Evolutionary conservation across 2,797 vertebrate genomes (phyloP).

Genomic region (Gymnoscopelus microlampas): DNA sequence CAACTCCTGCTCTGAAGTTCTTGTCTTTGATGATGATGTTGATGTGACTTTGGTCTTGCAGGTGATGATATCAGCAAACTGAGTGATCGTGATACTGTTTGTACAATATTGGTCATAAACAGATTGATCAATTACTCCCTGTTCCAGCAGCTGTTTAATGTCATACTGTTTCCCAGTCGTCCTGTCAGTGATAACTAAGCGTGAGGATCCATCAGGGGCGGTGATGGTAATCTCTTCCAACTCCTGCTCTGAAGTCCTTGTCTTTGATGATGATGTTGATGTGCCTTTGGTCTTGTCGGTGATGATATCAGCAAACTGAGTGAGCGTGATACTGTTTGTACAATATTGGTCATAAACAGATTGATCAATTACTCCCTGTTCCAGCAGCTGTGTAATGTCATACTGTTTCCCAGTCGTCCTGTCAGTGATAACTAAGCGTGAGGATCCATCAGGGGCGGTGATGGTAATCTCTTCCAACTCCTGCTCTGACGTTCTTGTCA

Average conservation of each 20-base stretch:
- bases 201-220: constrained; percentile 87
- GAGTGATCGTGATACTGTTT: constrained; percentile 83
- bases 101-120: constrained; percentile 87
- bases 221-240: constrained; percentile 96
- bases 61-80: constrained; percentile 91
- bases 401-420: no score
- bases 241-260: constrained; percentile 90
- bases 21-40: constrained; percentile 26
- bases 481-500: no score
- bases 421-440: no score
- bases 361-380: no score
- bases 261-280: no score
- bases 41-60: constrained; percentile 71
- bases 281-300: background rate
- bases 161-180: constrained; percentile 91
- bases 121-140: constrained; percentile 82
- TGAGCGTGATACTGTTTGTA: no score
- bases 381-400: no score
- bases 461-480: constrained; percentile 67
- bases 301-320: no score
- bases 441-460: constrained; percentile 59
- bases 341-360: no score
- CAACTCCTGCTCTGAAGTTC: constrained; percentile 9
- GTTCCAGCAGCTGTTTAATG: constrained; percentile 88
- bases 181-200: constrained; percentile 86